Evolutionary conservation across 2,113 vertebrate species (phyloP).

Genomic region (Mesocricetus auratus): DNA sequence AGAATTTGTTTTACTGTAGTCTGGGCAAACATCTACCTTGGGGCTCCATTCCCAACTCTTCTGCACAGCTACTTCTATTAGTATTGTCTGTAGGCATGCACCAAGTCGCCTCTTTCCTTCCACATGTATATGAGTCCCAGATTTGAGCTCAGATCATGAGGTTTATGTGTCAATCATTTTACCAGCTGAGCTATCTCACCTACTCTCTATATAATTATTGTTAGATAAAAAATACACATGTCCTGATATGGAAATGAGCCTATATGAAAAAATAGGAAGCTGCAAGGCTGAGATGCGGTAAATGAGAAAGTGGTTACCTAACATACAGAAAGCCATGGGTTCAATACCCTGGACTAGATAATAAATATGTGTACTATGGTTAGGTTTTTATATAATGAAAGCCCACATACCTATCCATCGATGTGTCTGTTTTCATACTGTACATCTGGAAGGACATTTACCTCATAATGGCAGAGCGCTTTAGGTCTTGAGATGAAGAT

Average conservation of each 20-base stretch:
- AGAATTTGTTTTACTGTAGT: not conserved
- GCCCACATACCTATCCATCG: not conserved
- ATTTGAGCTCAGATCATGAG: not conserved
- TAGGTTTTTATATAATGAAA: conserved; percentile 34
- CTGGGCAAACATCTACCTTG: not conserved
- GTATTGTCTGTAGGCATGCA: too few relatives aligned
- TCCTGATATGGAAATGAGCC: not conserved
- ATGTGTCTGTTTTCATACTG: conserved; percentile 2
- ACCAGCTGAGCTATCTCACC: too few relatives aligned
- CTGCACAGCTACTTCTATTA: not conserved
- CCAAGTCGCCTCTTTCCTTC: not conserved
- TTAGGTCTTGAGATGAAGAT: not conserved
- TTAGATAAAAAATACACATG: not conserved
- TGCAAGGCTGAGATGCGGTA: not conserved
- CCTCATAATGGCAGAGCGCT: not conserved
- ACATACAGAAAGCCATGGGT: not conserved
- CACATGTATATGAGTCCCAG: not conserved
- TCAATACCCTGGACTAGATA: not conserved
- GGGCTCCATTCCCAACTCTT: not conserved
- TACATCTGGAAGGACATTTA: not conserved
- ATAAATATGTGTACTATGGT: not conserved
- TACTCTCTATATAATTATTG: not conserved
- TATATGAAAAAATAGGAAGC: not conserved
- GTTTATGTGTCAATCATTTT: not conserved
- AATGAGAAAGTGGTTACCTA: not conserved